Percentiles rank a stretch among this genome's conserved stretches.
These are phyloP conservation scores for Phymastichus coffea DNA, from an alignment of 1,140 invertebrate genomes.

Conservation along the genomic window DNA sequence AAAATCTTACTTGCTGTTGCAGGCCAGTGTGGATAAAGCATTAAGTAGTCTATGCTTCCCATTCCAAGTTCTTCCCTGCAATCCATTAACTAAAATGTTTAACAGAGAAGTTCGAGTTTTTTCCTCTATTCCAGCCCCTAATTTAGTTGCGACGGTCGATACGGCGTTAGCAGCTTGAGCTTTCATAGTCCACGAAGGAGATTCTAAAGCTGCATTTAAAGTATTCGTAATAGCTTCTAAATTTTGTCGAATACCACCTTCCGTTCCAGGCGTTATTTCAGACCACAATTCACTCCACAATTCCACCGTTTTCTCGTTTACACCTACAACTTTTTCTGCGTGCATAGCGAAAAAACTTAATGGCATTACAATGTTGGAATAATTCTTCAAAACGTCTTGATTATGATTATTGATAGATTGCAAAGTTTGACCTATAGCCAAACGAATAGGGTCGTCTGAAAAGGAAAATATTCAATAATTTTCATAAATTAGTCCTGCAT, in stretches of 20 bases:
- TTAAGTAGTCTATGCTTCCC: slow-evolving; percentile 82
- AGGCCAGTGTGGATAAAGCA: slow-evolving; percentile 72
- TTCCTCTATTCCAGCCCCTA: slow-evolving; percentile 67
- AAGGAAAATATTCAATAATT: slow-evolving; percentile 28
- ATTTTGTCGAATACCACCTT: slow-evolving; percentile 78
- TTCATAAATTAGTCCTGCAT: neutral
- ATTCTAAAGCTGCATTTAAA: slow-evolving; percentile 70
- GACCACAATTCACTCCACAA: slow-evolving; percentile 88
- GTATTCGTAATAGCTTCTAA: slow-evolving; percentile 71
- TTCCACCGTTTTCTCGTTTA: slow-evolving; percentile 65
- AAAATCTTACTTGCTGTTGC: slow-evolving; percentile 66
- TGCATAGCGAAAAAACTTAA: slow-evolving; percentile 90
- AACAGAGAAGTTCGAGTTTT: slow-evolving; percentile 68
- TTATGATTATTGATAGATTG: slow-evolving; percentile 81
- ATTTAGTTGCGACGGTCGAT: slow-evolving; percentile 73
- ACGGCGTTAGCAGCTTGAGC: slow-evolving; percentile 82
- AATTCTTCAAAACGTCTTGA: slow-evolving; percentile 79
- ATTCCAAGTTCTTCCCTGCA: slow-evolving; percentile 84
- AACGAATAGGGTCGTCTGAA: slow-evolving; percentile 68
- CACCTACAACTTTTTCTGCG: slow-evolving; percentile 68
- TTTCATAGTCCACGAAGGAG: slow-evolving; percentile 84
- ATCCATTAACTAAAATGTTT: slow-evolving; percentile 66
- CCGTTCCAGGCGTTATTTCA: slow-evolving; percentile 82
- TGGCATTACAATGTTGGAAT: slow-evolving; percentile 76
- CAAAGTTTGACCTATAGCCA: slow-evolving; percentile 75